Conservation (phyloP, 2,113 vertebrate species). For the Syngnathoides biaculeatus region DNA sequence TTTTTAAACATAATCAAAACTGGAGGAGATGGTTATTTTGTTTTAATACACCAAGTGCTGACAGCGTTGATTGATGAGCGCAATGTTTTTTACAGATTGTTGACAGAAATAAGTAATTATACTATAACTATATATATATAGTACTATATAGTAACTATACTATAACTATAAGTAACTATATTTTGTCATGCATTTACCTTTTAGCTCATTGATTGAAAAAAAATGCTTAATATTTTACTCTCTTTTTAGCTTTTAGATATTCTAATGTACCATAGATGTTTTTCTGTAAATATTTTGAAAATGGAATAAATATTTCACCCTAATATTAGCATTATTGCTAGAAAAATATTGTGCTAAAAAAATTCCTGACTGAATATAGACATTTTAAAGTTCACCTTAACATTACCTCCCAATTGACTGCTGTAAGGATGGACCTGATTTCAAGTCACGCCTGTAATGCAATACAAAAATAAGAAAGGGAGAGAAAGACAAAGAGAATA, state of each 20-base stretch:
- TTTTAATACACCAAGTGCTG: background rate
- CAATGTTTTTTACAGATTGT: too few relatives aligned
- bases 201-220: background rate
- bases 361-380: background rate
- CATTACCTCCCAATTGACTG: conserved; percentile 28
- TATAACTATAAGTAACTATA: too few relatives aligned
- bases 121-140: too few relatives aligned
- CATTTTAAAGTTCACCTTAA: conserved; percentile 20
- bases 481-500: conserved; percentile 67
- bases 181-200: background rate
- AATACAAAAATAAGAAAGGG: conserved; percentile 19
- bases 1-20: background rate
- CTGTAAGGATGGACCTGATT: conserved; percentile 66
- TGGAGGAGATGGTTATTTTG: background rate
- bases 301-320: background rate
- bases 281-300: background rate
- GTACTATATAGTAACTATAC: too few relatives aligned
- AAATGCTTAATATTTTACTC: background rate
- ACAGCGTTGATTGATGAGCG: too few relatives aligned
- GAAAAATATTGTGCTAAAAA: background rate
- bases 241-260: background rate
- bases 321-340: background rate
- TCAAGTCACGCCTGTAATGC: conserved; percentile 77
- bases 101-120: background rate
- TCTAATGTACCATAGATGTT: background rate